Evolutionary conservation across 2,888 invertebrate genomes (phyloP), one percentile per base, ranked within the genome.

Genomic region (Heteropelma amictum): DNA sequence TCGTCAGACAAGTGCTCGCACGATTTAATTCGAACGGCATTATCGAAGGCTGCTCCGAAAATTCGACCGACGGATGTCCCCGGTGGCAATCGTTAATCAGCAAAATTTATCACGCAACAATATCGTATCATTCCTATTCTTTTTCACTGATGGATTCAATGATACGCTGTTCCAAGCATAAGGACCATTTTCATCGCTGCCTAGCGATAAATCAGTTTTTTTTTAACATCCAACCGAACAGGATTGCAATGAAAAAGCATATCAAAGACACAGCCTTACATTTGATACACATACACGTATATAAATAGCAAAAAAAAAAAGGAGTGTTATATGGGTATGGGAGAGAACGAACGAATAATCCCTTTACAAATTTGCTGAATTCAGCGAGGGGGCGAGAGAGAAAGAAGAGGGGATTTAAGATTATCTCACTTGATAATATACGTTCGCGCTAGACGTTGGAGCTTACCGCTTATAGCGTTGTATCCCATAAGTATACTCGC

Each of bases 391-490:
- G 42, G 45, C 26, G 42, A 49, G 38, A 54, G 69, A 35, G 56
- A 61, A 51, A 14, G 30, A 17, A 40, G 23, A 30, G 33, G 53
- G 35, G 54, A 64, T 74, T 74, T 60, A 47, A 69, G 74, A 74
- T 74, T 69, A 74, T 74, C 74, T 64, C 74, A 74, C 74, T 74
- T 65, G 69, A 74, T 74, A 70, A 74, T 69, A 65, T 23, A 35
- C 64, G 74, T 60, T 60, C 64, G 69, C 60, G 64, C 73, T 63
- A 21, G 73, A 63, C 60, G 65, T 49, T 65, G 47, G 63, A 70
- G 74, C 74, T 74, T 70, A 74, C 30, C 28, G 64, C 53, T 47
- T 35, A 53, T 21, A 54, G 54, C 33, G 33, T 35, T 14, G 42
- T 65, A 14, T 64, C 72, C 61, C 70, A 64, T 67, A 64, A n/a